phyloP scores from a whole-genome alignment of 2,888 invertebrate species.

The Eupithecia abbreviata region DNA sequence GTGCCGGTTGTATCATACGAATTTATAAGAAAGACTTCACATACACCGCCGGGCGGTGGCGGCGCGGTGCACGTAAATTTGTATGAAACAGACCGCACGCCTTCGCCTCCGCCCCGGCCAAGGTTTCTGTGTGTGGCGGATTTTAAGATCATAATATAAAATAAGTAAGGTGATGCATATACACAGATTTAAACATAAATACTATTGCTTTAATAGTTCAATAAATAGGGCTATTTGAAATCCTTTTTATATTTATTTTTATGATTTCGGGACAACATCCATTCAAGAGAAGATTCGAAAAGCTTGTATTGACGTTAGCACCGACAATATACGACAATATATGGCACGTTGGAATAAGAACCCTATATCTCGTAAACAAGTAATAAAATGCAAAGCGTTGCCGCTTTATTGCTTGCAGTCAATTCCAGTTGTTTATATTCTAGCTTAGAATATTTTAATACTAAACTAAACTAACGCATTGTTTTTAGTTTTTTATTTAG shows the following conservation, averaged over 20 bases:
- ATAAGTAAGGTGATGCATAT: not conserved
- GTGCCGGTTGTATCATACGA: no score
- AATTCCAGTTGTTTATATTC: constrained; percentile 61
- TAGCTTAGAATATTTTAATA: constrained; percentile 9
- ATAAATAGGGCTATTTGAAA: not conserved
- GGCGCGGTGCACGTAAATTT: no score
- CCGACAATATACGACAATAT: constrained; percentile 60
- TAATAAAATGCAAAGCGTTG: constrained; percentile 58
- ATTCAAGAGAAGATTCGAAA: constrained; percentile 20
- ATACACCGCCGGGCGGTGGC: no score
- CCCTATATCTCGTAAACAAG: constrained; percentile 48
- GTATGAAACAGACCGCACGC: no score
- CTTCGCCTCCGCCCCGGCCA: no score
- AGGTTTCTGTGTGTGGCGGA: no score
- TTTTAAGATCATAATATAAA: not conserved
- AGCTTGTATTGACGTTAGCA: constrained; percentile 57
- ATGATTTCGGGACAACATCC: not conserved
- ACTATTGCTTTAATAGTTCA: not conserved
- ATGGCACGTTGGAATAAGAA: constrained; percentile 69
- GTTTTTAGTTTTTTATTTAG: constrained; percentile 39
- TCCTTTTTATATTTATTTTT: not conserved
- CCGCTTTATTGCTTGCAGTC: constrained; percentile 66
- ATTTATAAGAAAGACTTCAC: no score
- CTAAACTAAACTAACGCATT: constrained; percentile 11
- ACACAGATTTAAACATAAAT: not conserved